Evolutionary conservation across 1,140 invertebrate species (phyloP), one percentile per base, ranked within the genome.

Genomic region (Eriosoma lanigerum): DNA sequence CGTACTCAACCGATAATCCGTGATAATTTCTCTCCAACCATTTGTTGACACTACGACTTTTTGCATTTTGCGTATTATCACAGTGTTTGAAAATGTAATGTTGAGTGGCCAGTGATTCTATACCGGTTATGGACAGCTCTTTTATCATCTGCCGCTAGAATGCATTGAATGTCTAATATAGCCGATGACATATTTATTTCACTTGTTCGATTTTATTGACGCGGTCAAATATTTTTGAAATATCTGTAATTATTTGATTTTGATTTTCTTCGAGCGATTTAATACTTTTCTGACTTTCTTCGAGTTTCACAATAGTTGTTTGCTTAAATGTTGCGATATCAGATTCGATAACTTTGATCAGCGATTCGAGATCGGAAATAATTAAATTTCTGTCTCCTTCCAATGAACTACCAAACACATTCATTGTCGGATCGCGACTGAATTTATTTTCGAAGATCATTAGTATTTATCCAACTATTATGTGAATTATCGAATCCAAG

Each of bases 401-500:
- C 4, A 12, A 3, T 26, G 44, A 17, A 24, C 44, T 6, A 1
- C 66, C 44, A 15, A 70, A 70, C 44, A 50, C 66, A 44, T 26
- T 17, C 44, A 70, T 70, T 19, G 0, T 29, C 2, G 9, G 1
- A n/a, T 10, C 4, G 17, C 4, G 26, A 44, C 29, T 44, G 17
- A 44, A n/a, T n/a, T 48, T 32, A 32, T 32, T 64, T 64, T 64
- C 19, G 44, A 12, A 66, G 5, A 15, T 46, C 21, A 26, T 8
- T 46, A 4, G 66, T n/a, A 50, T 46, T 70, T 70, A 70, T 26
- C 66, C 66, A 80, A 24, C 19, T 62, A 44, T 81, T 81, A 15
- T 66, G 21, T 32, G 62, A 54, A 1, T 38, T n/a, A 54, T 64
- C 68, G 12, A 82, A 82, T 17, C 82, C 81, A 12, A 81, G 62